Conservation (phyloP, 2,113 vertebrate species). For the Oncorhynchus keta region DNA sequence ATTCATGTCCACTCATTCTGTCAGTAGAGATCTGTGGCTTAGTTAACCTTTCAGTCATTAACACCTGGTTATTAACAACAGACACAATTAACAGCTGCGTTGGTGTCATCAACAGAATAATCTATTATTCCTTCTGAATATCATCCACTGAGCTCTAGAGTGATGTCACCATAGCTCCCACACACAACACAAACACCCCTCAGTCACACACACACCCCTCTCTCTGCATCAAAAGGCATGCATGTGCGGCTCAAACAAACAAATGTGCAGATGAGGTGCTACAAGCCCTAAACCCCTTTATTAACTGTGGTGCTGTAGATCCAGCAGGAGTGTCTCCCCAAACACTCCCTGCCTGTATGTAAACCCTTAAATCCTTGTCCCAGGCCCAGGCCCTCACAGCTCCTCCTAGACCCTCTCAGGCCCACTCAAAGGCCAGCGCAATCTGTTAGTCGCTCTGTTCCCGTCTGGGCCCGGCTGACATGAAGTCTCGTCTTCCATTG, state of each 20-base stretch:
- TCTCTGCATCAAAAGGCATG: conserved; percentile 1
- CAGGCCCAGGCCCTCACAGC: conserved; percentile 56
- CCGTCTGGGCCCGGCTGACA: conserved; percentile 80
- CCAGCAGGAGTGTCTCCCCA: conserved; percentile 61
- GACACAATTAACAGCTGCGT: not conserved
- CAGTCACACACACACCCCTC: conserved; percentile 10
- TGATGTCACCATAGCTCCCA: not conserved
- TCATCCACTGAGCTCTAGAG: not conserved
- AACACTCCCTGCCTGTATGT: conserved; percentile 65
- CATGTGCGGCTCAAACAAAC: conserved; percentile 36
- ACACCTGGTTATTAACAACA: not conserved
- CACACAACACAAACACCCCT: not conserved
- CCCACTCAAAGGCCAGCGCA: conserved; percentile 71
- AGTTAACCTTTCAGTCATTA: conserved; percentile 8
- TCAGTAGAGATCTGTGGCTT: not conserved
- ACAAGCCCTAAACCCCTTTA: conserved; percentile 72
- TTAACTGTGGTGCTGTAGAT: conserved; percentile 63
- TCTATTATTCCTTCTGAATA: not conserved
- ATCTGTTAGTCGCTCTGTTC: conserved; percentile 83
- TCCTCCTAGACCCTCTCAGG: conserved; percentile 51
- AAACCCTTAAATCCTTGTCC: conserved; percentile 77
- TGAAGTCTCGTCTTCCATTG: conserved; percentile 79
- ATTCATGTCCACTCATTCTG: not conserved
- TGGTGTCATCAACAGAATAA: not conserved
- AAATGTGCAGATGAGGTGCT: conserved; percentile 64